Conservation (phyloP, 2,888 invertebrate species). For the Aricia artaxerxes region DNA sequence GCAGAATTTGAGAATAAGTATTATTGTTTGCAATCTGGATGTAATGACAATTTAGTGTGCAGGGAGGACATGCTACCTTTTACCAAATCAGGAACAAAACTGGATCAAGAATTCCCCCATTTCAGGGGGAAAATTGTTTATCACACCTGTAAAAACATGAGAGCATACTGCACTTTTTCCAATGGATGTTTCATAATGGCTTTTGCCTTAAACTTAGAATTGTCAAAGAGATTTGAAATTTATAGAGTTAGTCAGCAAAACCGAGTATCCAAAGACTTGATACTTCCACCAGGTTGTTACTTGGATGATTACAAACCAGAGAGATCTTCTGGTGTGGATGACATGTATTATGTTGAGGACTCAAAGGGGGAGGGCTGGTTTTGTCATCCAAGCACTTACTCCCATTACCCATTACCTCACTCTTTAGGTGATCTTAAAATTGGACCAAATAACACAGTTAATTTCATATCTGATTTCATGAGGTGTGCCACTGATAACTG, state of each 20-base stretch:
- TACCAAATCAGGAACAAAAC: too few relatives aligned
- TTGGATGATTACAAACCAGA: not conserved
- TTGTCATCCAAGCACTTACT: not conserved
- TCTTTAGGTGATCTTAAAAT: not conserved
- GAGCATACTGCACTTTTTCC: too few relatives aligned
- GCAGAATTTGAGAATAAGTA: too few relatives aligned
- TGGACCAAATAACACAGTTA: not conserved
- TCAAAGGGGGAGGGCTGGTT: not conserved
- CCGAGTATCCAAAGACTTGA: not conserved
- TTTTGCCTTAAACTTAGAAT: not conserved
- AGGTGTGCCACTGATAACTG: not conserved
- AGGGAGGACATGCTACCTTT: too few relatives aligned
- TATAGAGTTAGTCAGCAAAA: not conserved
- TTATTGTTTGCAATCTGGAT: too few relatives aligned
- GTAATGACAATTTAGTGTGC: too few relatives aligned
- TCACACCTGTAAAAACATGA: too few relatives aligned
- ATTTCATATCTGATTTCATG: not conserved
- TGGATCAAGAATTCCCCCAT: too few relatives aligned
- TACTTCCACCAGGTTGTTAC: not conserved
- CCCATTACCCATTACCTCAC: not conserved
- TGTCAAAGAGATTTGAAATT: not conserved
- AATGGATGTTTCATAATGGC: too few relatives aligned
- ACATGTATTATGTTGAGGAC: not conserved
- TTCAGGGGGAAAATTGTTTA: too few relatives aligned
- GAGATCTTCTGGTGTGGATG: not conserved